These are phyloP conservation scores for Sinocyclocheilus rhinocerous DNA, from an alignment of 2,113 vertebrate genomes.

Conservation along the genomic window DNA sequence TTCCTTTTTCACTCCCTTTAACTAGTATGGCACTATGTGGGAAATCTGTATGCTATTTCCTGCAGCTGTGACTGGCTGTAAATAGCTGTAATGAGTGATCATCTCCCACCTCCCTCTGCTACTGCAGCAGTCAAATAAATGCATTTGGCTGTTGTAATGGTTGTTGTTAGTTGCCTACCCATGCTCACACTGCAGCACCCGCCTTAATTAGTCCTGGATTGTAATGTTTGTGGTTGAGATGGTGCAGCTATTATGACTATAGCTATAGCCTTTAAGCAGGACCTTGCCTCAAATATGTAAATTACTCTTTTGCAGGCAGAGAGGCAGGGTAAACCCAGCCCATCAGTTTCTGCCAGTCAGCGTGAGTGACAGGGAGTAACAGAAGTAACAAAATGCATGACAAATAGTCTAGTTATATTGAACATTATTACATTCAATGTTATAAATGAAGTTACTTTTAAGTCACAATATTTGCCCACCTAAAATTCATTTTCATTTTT, in stretches of 20 bases:
- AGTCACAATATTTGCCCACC: background rate
- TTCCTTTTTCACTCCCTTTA: conserved; percentile 65
- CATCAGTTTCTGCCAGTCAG: conserved; percentile 36
- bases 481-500: background rate
- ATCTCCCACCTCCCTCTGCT: conserved; percentile 66
- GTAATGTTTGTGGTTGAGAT: conserved; percentile 37
- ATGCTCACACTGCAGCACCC: conserved; percentile 21
- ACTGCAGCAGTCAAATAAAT: conserved; percentile 65
- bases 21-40: conserved; percentile 65
- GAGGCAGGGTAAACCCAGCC: background rate
- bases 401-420: background rate
- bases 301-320: conserved; percentile 36
- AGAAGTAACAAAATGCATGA: background rate
- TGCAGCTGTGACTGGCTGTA: conserved; percentile 55
- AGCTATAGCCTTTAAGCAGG: conserved; percentile 45
- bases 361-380: background rate
- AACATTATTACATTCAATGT: background rate
- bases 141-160: conserved; percentile 61
- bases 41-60: conserved; percentile 64
- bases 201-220: conserved; percentile 50
- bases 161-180: conserved; percentile 57
- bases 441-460: background rate
- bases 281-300: conserved; percentile 49
- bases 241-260: conserved; percentile 30
- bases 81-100: conserved; percentile 69